Percentiles rank a stretch among this genome's conserved stretches.
Evolutionary conservation across 2,113 vertebrate species (phyloP).

Genomic region (Bubo blakistoni): DNA sequence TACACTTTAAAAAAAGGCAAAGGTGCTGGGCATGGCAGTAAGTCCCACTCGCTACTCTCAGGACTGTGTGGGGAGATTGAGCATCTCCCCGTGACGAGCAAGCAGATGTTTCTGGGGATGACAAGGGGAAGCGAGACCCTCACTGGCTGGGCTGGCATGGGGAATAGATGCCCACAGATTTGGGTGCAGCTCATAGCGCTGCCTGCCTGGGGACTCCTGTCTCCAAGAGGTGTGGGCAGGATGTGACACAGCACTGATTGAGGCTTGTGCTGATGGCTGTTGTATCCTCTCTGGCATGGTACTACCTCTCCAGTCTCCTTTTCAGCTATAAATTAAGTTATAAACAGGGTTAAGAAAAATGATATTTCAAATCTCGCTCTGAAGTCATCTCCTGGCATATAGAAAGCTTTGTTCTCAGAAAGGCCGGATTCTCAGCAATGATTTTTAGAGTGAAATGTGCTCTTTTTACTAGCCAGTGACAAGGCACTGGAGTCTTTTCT

Average conservation of each 20-base stretch:
- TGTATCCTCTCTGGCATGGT: background rate
- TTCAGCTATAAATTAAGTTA: background rate
- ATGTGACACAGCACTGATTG: background rate
- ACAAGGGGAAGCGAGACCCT: background rate
- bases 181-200: background rate
- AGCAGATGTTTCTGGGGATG: background rate
- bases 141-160: background rate
- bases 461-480: background rate
- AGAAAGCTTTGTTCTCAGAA: background rate
- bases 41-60: background rate
- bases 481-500: background rate
- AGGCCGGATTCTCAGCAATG: background rate
- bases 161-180: background rate
- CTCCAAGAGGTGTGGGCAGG: background rate
- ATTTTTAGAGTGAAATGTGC: background rate
- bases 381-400: background rate
- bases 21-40: background rate
- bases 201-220: background rate
- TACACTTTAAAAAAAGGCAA: background rate
- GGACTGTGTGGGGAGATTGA: background rate
- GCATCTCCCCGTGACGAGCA: background rate
- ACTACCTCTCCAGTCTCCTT: background rate
- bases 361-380: background rate
- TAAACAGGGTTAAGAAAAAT: background rate
- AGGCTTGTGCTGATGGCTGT: background rate